These are phyloP conservation scores for Strix aluco DNA, from an alignment of 2,113 vertebrate genomes.

Conservation along the genomic window DNA sequence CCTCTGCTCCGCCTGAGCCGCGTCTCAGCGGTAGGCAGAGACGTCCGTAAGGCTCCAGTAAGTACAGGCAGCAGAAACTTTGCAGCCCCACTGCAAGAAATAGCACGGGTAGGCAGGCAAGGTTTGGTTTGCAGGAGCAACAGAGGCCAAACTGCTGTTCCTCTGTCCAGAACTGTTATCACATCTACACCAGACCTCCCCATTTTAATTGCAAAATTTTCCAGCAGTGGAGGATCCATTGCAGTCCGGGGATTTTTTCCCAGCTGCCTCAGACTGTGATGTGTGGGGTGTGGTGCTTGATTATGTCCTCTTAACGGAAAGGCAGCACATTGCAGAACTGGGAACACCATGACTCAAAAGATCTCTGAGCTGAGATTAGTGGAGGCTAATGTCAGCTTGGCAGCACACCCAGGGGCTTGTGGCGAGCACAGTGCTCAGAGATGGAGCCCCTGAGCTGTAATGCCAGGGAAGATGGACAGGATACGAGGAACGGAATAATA, in stretches of 20 bases:
- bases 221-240: neutral
- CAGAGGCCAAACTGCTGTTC: neutral
- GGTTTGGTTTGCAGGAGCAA: neutral
- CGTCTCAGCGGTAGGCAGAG: neutral
- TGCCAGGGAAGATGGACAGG: neutral
- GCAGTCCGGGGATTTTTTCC: neutral
- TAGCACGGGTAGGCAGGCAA: neutral
- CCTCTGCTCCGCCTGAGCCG: neutral
- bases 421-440: neutral
- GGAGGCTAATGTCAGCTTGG: slow-evolving; percentile 7
- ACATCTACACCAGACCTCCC: neutral
- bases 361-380: slow-evolving; percentile 21
- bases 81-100: neutral
- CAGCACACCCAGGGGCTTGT: neutral
- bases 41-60: neutral
- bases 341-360: neutral
- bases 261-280: accelerated
- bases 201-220: neutral
- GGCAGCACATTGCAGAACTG: neutral
- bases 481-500: neutral
- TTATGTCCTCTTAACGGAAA: neutral
- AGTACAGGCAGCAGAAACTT: neutral
- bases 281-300: neutral
- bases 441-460: neutral
- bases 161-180: neutral